Evolutionary conservation across 2,888 invertebrate species (phyloP).

Genomic region (Apamea crenata): DNA sequence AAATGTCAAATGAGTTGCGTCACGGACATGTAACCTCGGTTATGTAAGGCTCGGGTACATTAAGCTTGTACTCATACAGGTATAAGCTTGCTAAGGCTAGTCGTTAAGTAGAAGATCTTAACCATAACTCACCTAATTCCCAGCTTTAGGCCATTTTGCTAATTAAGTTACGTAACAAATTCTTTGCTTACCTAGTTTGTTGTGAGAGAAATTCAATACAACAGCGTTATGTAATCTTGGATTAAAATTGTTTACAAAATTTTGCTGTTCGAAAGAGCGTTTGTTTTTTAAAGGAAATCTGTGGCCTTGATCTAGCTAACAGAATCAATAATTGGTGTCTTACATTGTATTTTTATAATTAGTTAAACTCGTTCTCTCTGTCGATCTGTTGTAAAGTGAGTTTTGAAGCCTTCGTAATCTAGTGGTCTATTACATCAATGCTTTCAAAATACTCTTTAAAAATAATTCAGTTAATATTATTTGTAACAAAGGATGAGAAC

Average conservation of each 20-base stretch:
- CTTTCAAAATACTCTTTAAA: not conserved
- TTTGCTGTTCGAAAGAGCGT: not conserved
- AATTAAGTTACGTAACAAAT: conserved; percentile 48
- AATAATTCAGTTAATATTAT: conserved; percentile 24
- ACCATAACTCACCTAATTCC: conserved; percentile 50
- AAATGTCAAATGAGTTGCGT: conserved; percentile 64
- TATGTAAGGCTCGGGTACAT: conserved; percentile 51
- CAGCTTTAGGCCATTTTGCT: conserved; percentile 42
- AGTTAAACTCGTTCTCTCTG: not conserved
- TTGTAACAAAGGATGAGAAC: conserved; percentile 31
- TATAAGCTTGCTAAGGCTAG: conserved; percentile 46
- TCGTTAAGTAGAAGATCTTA: conserved; percentile 44
- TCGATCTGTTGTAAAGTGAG: no score
- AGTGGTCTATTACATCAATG: not conserved
- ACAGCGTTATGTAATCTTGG: not conserved
- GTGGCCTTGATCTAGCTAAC: not conserved
- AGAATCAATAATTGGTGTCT: not conserved
- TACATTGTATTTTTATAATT: no score
- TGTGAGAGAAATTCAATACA: conserved; percentile 12
- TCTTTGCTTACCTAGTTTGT: conserved; percentile 32
- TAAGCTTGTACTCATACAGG: conserved; percentile 29
- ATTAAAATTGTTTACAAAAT: no score
- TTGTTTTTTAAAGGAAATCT: not conserved
- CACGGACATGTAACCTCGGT: conserved; percentile 50
- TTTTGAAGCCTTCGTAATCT: not conserved